Percentiles rank a stretch among this genome's conserved stretches.
phyloP scores from a whole-genome alignment of 2,113 vertebrate genomes.

The Hemiprocne comata region DNA sequence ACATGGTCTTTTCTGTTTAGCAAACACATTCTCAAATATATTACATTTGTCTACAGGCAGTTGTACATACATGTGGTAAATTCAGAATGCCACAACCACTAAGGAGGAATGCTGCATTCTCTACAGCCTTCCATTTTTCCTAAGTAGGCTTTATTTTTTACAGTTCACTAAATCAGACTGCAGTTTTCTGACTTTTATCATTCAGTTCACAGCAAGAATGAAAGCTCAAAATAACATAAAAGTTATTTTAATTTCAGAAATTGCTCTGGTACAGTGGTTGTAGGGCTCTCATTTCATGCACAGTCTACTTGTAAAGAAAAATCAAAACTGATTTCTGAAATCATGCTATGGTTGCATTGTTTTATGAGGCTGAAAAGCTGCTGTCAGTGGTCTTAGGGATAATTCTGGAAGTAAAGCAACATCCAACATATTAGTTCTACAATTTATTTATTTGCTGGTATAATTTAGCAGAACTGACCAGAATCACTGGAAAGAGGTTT shows the following conservation, averaged over 20 bases:
- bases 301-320: not conserved
- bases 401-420: constrained; percentile 22
- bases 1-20: not conserved
- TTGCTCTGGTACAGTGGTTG: not conserved
- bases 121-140: not conserved
- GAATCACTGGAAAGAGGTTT: not conserved
- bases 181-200: not conserved
- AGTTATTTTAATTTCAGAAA: constrained; percentile 5
- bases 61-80: not conserved
- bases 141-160: not conserved
- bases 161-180: not conserved
- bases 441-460: constrained; percentile 48
- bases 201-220: not conserved
- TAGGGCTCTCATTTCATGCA: not conserved
- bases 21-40: not conserved
- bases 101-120: not conserved
- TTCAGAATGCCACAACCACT: not conserved
- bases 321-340: not conserved
- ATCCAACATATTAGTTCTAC: constrained; percentile 32
- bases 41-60: not conserved
- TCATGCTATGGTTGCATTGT: not conserved
- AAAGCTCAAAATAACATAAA: not conserved
- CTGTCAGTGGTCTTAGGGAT: not conserved
- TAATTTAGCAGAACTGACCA: constrained; percentile 29
- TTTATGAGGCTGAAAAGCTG: not conserved